Evolutionary conservation across 2,888 invertebrate species (phyloP), one percentile per base, ranked within the genome.

Genomic region (Pemphredon lugubris): DNA sequence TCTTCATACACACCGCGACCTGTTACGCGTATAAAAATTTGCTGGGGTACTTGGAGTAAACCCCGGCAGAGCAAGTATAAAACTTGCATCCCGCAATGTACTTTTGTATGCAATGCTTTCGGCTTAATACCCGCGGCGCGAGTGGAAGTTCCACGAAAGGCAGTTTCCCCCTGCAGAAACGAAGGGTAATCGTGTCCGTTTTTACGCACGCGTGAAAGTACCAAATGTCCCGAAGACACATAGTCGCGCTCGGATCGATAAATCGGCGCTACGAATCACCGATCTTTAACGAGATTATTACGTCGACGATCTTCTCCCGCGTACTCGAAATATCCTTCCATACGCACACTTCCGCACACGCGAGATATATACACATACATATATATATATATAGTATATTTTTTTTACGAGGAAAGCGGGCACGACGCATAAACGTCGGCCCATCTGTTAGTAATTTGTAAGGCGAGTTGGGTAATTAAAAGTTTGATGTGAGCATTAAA

Each of bases 401-500:
- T 72, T 66, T 66, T 77, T 72, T 57, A 50, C 45, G 18, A 9
- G 44, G 9, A 59, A 66, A 73, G 66, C 58, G 44, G 57, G 59
- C 71, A 71, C 60, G 67, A 75, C 82, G 73, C 75, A 81, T 81
- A 82, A 83, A 84, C 84, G 79, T 73, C 75, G 83, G 64, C 83
- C 86, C 87, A 86, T 87, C 87, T 88, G 87, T 86, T 86, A 79
- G 86, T 86, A 87, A 88, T 88, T 87, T 87, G 87, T 86, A 88
- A 87, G 87, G 83, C 83, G 84, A 86, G 86, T 79, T 76, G 83
- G 81, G 86, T 86, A 88, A 88, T 88, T 88, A 88, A 88, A 88
- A 88, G 86, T 88, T 88, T 87, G 86, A 88, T 87, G 88, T 83
- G 86, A 82, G 81, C 86, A 88, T 87, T 87, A 88, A 87, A 88